Percentiles rank a stretch among this genome's conserved stretches.
Conservation (phyloP, 2,797 vertebrate genomes). For the Esox lucius region DNA sequence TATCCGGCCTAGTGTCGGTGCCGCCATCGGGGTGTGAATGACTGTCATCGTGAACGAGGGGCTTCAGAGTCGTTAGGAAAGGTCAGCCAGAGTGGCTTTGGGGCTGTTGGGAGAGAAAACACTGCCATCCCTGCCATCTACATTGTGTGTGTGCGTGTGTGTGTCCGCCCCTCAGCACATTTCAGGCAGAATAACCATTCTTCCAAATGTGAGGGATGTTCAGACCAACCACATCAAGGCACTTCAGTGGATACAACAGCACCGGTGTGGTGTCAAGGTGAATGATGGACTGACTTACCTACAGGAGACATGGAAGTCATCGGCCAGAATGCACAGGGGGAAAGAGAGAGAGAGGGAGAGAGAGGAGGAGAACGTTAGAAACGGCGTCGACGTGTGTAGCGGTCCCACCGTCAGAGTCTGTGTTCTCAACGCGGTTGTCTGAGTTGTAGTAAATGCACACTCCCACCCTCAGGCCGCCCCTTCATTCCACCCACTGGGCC, state of each 20-base stretch:
- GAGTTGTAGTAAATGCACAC: no score
- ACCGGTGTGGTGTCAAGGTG: not conserved
- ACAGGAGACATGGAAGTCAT: constrained; percentile 13
- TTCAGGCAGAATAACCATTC: no score
- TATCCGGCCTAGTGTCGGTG: not conserved
- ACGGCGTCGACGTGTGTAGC: no score
- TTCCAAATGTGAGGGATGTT: not conserved
- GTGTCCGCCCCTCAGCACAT: not conserved
- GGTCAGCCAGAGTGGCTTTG: not conserved
- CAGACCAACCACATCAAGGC: not conserved
- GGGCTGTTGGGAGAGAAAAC: not conserved
- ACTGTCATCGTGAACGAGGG: not conserved
- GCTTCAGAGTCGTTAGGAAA: not conserved
- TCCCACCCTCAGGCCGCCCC: no score
- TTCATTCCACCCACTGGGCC: constrained; percentile 10
- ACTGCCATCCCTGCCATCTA: not conserved
- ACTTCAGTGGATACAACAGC: not conserved
- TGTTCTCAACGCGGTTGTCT: not conserved
- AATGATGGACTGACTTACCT: constrained; percentile 42
- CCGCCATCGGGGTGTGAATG: not conserved
- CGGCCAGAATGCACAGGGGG: constrained; percentile 9
- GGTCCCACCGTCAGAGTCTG: not conserved
- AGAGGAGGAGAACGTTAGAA: constrained; percentile 2
- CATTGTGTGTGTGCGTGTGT: not conserved
- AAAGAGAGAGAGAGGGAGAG: constrained; percentile 8